Conservation (phyloP, 2,113 vertebrate species). For the Sorex araneus region DNA sequence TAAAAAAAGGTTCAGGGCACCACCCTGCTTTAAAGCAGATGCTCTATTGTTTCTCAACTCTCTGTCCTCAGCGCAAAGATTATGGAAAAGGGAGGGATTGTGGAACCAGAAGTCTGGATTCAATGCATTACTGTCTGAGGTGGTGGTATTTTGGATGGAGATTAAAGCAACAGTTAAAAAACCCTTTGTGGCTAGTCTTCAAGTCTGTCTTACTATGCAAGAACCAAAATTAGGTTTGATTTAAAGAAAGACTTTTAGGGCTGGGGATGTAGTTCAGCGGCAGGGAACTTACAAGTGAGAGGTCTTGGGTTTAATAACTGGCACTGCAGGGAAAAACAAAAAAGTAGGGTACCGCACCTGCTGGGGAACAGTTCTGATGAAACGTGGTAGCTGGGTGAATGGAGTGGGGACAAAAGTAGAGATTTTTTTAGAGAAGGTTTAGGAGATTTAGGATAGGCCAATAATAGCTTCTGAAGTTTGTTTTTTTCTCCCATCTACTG, state of each 20-base stretch:
- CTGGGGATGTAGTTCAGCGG: no score
- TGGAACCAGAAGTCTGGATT: background rate
- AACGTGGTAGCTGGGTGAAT: no score
- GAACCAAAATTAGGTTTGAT: background rate
- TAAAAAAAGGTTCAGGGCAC: background rate
- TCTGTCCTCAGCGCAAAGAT: conserved; percentile 32
- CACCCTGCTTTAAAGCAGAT: conserved; percentile 35
- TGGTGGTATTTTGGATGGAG: conserved; percentile 15
- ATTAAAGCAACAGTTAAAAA: conserved; percentile 11
- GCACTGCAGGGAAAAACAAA: no score
- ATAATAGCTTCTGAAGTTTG: background rate
- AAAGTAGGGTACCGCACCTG: background rate
- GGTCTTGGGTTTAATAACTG: no score
- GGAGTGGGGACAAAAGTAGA: no score
- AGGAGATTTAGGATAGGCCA: background rate
- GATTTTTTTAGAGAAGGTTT: background rate
- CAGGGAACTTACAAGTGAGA: no score
- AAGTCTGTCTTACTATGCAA: background rate
- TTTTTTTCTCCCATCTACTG: conserved; percentile 8
- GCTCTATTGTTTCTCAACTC: background rate
- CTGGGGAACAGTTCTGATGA: background rate
- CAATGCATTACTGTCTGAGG: background rate
- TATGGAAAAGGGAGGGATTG: background rate
- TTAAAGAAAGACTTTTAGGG: background rate
- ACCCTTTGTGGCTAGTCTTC: background rate